Conservation (phyloP, 1,140 invertebrate species). For the Araneus ventricosus region DNA sequence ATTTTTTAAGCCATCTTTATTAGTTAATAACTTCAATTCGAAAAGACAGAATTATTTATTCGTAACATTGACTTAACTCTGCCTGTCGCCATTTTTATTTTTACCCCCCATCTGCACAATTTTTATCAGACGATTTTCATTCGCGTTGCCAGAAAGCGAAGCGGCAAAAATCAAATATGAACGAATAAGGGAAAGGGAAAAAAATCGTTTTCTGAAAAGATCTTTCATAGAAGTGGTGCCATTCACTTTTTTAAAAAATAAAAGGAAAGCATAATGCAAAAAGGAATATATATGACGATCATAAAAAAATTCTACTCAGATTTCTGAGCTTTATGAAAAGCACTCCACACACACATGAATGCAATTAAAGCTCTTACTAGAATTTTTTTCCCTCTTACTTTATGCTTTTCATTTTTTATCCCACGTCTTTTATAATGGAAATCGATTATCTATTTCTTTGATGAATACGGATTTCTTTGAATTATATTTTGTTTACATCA, state of each 20-base stretch:
- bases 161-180: conserved; percentile 41
- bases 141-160: conserved; percentile 8
- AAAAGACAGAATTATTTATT: conserved; percentile 68
- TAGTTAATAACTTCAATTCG: conserved; percentile 45
- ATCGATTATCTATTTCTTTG: conserved; percentile 66
- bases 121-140: conserved; percentile 46
- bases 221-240: conserved; percentile 17
- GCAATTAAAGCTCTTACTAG: conserved; percentile 66
- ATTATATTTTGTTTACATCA: conserved; percentile 60
- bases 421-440: conserved; percentile 61
- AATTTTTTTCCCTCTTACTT: conserved; percentile 42
- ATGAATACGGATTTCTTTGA: conserved; percentile 54
- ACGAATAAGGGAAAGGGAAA: conserved; percentile 28
- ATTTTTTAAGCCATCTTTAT: conserved; percentile 36
- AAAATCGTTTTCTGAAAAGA: conserved; percentile 56
- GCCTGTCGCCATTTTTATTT: conserved; percentile 8
- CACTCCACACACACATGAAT: conserved; percentile 31
- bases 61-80: conserved; percentile 51
- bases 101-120: not conserved
- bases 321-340: conserved; percentile 66
- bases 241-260: conserved; percentile 54
- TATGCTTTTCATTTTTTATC: conserved; percentile 18
- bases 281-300: conserved; percentile 52
- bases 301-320: conserved; percentile 45
- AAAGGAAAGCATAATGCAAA: conserved; percentile 58